A percentile compares a stretch with the other conserved stretches of the same genome.
Evolutionary conservation across 2,113 vertebrate genomes (phyloP).

Genomic region (Indri indri): DNA sequence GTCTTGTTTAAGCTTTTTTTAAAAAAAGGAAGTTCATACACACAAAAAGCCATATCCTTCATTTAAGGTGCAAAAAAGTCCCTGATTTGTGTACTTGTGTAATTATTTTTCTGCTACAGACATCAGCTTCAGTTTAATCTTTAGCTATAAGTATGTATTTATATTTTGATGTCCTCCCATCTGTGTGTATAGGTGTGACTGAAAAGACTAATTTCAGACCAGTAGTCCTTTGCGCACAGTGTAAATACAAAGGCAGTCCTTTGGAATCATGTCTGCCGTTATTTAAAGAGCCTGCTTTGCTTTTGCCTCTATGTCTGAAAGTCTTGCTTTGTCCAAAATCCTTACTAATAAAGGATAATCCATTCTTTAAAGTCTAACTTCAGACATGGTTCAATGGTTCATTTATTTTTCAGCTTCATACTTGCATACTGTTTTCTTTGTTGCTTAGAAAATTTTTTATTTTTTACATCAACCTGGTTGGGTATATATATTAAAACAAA

Average conservation of each 20-base stretch:
- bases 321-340: neutral
- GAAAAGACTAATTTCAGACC: neutral
- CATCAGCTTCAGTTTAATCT: slow-evolving; percentile 38
- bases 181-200: neutral
- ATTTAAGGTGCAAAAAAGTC: neutral
- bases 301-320: neutral
- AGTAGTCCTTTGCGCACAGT: neutral
- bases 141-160: slow-evolving; percentile 26
- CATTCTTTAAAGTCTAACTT: neutral
- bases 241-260: neutral
- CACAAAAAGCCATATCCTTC: neutral
- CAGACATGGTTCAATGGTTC: neutral
- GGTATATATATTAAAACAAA: neutral
- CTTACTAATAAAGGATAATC: neutral
- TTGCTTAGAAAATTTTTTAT: neutral
- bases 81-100: neutral
- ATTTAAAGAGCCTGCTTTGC: neutral
- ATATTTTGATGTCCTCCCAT: slow-evolving; percentile 30
- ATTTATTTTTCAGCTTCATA: neutral
- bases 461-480: neutral
- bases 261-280: neutral
- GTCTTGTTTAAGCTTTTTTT: neutral
- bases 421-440: neutral
- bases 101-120: slow-evolving; percentile 5
- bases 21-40: neutral